Percentiles rank a stretch among this genome's conserved stretches.
These are phyloP conservation scores for Neoseiulus cucumeris DNA, from an alignment of 1,140 invertebrate species.

Conservation along the genomic window DNA sequence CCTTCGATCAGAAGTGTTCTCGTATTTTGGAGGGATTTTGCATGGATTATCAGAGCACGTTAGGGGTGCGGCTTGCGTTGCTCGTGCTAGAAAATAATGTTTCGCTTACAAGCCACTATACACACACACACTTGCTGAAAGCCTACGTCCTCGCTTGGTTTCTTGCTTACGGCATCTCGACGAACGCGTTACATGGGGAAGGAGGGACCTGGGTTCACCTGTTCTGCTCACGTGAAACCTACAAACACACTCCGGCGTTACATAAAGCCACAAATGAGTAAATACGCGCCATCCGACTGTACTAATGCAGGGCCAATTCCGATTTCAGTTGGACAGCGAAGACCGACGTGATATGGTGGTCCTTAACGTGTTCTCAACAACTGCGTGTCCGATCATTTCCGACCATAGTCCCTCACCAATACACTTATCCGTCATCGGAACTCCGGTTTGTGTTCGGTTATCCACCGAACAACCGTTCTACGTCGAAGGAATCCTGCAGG, in stretches of 20 bases:
- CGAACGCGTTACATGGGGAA: too few species aligned
- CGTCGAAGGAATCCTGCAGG: constrained; percentile 53
- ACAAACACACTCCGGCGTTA: neutral
- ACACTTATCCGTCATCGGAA: constrained; percentile 41
- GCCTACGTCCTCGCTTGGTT: too few species aligned
- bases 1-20: too few species aligned
- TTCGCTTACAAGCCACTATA: too few species aligned
- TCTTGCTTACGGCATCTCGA: too few species aligned
- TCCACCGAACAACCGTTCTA: constrained; percentile 42
- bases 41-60: too few species aligned
- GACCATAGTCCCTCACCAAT: constrained; percentile 69
- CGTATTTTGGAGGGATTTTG: too few species aligned
- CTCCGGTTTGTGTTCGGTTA: constrained; percentile 38
- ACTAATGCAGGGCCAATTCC: neutral
- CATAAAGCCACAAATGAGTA: neutral
- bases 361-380: neutral
- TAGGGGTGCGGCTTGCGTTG: too few species aligned
- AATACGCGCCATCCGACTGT: neutral
- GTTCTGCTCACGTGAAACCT: neutral
- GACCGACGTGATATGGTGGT: constrained; percentile 7
- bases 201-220: too few species aligned
- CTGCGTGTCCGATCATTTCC: constrained; percentile 43
- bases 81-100: too few species aligned
- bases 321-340: constrained; percentile 6
- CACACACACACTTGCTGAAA: too few species aligned